Conservation (phyloP, 2,113 vertebrate species). For the Setophaga coronata region DNA sequence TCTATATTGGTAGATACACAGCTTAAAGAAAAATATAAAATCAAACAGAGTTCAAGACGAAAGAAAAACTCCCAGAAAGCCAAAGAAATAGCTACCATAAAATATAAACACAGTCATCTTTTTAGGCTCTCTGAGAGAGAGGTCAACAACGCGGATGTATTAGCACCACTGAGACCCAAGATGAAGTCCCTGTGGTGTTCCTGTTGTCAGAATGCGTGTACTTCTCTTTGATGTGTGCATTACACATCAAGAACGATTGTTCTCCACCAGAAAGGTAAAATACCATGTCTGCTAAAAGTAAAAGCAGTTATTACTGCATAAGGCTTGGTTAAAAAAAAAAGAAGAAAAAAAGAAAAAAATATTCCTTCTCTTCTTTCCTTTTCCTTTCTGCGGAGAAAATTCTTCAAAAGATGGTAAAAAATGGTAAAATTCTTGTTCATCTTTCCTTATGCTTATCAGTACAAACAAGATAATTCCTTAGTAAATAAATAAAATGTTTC, state of each 20-base stretch:
- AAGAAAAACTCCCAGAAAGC: neutral
- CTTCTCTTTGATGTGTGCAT: neutral
- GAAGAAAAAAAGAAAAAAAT: neutral
- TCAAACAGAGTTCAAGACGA: neutral
- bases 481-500: neutral
- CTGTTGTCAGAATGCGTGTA: neutral
- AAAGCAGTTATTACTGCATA: neutral
- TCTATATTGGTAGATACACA: neutral
- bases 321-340: neutral
- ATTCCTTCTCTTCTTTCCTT: neutral
- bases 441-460: neutral
- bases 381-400: neutral
- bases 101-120: neutral
- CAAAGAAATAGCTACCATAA: neutral
- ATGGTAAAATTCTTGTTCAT: neutral
- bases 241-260: neutral
- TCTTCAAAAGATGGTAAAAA: neutral
- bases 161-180: neutral
- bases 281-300: neutral
- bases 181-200: neutral
- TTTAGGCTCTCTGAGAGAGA: neutral
- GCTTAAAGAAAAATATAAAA: neutral
- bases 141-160: neutral
- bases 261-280: neutral
- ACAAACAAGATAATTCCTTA: neutral